Evolutionary conservation across 2,888 invertebrate species (phyloP).

Genomic region (Bruchidius siliquastri): DNA sequence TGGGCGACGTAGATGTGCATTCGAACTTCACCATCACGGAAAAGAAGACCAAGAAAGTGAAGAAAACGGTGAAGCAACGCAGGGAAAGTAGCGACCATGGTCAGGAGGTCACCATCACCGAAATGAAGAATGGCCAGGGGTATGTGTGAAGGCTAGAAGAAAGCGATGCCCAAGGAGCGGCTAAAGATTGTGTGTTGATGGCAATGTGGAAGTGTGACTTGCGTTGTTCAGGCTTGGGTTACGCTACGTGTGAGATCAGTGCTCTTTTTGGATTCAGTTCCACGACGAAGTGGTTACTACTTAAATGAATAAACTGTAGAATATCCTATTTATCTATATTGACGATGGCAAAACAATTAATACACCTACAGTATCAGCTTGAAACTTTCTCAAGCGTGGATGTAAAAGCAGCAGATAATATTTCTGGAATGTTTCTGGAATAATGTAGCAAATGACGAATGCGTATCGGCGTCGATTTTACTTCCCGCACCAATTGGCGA

Average conservation of each 20-base stretch:
- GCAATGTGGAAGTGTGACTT: conserved; percentile 23
- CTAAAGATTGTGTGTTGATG: conserved; percentile 4
- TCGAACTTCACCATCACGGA: conserved; percentile 81
- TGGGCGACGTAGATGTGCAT: conserved; percentile 90
- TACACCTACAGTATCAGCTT: too few relatives aligned
- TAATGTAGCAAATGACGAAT: too few relatives aligned
- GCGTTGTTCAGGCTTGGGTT: background rate
- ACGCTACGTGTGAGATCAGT: background rate
- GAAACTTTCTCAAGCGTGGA: too few relatives aligned
- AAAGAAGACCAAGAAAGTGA: conserved; percentile 82
- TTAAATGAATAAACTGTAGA: too few relatives aligned
- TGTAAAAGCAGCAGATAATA: too few relatives aligned
- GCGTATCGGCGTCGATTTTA: too few relatives aligned
- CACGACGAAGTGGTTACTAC: background rate
- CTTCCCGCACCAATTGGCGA: too few relatives aligned
- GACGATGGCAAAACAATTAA: too few relatives aligned
- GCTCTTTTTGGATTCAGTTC: background rate
- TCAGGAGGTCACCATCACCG: conserved; percentile 75
- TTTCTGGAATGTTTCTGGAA: too few relatives aligned
- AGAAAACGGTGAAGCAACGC: conserved; percentile 81
- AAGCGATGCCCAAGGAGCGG: background rate
- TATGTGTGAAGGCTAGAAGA: conserved; percentile 58
- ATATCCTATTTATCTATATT: too few relatives aligned
- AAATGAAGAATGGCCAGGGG: conserved; percentile 71
- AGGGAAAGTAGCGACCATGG: conserved; percentile 69